Evolutionary conservation across 2,888 invertebrate species (phyloP).

Genomic region (Cartodere bifasciata): DNA sequence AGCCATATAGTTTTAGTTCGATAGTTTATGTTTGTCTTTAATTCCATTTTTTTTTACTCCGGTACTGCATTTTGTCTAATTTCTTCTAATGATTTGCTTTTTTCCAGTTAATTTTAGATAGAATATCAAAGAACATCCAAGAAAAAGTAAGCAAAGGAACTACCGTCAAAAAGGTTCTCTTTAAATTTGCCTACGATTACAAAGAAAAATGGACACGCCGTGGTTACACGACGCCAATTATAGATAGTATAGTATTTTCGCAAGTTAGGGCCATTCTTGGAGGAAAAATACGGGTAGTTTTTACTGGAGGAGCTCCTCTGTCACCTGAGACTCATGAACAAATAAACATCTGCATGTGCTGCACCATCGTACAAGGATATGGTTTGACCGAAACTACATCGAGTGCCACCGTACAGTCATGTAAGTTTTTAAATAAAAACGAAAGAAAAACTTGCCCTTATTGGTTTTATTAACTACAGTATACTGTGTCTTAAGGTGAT

Average conservation of each 20-base stretch:
- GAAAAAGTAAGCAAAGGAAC: slow-evolving; percentile 83
- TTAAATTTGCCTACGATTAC: slow-evolving; percentile 90
- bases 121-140: slow-evolving; percentile 93
- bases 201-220: slow-evolving; percentile 75
- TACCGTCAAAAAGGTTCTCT: slow-evolving; percentile 66
- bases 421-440: no score
- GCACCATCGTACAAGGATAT: slow-evolving; percentile 85
- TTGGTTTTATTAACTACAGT: no score
- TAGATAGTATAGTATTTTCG: slow-evolving; percentile 52
- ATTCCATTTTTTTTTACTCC: no score
- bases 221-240: slow-evolving; percentile 70
- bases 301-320: slow-evolving; percentile 91
- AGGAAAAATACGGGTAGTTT: slow-evolving; percentile 75
- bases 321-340: slow-evolving; percentile 92
- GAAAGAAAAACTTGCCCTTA: no score
- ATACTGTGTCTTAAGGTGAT: no score
- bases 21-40: no score
- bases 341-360: slow-evolving; percentile 82
- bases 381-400: slow-evolving; percentile 96
- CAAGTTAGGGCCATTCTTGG: slow-evolving; percentile 56
- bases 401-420: slow-evolving; percentile 76
- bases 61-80: no score
- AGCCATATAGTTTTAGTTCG: no score
- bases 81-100: no score
- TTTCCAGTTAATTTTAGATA: slow-evolving; percentile 81